A percentile compares a stretch with the other conserved stretches of the same genome.
Evolutionary conservation across 2,113 vertebrate species (phyloP).

Genomic region (Chauna torquata): DNA sequence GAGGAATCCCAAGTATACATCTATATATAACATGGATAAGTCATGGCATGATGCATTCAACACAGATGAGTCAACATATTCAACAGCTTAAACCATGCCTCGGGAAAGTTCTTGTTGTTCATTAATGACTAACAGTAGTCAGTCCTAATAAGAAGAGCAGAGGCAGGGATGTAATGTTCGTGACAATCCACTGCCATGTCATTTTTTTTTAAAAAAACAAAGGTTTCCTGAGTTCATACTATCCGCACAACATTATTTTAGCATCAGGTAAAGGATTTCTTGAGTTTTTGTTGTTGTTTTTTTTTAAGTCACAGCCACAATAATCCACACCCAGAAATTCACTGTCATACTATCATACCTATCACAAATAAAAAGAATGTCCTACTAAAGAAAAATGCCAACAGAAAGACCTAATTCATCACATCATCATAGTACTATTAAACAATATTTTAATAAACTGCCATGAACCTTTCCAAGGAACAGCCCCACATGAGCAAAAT

Average conservation of each 20-base stretch:
- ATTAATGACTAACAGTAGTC: not conserved
- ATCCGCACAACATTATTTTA: not conserved
- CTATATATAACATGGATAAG: not conserved
- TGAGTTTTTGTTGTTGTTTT: not conserved
- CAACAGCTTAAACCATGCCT: not conserved
- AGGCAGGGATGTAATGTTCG: not conserved
- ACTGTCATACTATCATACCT: not conserved
- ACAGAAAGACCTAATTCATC: not conserved
- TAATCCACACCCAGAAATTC: not conserved
- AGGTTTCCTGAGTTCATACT: not conserved
- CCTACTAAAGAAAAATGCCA: not conserved
- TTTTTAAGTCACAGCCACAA: not conserved
- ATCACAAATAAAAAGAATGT: not conserved
- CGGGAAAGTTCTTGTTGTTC: conserved; percentile 20
- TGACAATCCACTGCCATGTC: not conserved
- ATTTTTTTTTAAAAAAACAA: not conserved
- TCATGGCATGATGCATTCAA: conserved; percentile 6
- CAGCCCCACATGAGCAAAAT: not conserved
- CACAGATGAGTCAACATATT: conserved; percentile 47
- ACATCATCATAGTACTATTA: not conserved
- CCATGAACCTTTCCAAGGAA: not conserved
- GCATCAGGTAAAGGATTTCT: not conserved
- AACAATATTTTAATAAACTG: not conserved
- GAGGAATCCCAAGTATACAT: not conserved
- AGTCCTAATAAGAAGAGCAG: not conserved